These are phyloP conservation scores for Pyrrhosoma nymphula DNA, from an alignment of 2,888 invertebrate species.

Conservation along the genomic window DNA sequence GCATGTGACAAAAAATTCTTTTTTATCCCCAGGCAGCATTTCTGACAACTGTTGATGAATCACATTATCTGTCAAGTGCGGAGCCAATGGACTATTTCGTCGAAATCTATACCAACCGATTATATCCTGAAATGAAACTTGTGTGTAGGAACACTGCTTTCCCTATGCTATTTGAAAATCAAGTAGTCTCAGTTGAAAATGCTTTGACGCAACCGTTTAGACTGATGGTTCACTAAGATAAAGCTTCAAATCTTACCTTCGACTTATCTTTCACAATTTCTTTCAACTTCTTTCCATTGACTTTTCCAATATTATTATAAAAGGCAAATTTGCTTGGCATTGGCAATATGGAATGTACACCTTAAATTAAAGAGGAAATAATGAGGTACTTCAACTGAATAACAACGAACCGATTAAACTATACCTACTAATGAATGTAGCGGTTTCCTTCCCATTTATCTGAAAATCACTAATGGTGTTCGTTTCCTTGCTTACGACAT, in stretches of 20 bases:
- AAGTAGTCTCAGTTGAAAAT: too few species aligned
- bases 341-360: constrained; percentile 82
- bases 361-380: constrained; percentile 73
- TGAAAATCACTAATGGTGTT: constrained; percentile 86
- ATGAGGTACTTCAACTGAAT: not conserved
- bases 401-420: not conserved
- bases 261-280: constrained; percentile 80
- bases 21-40: constrained; percentile 78
- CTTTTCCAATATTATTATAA: constrained; percentile 81
- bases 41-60: constrained; percentile 83
- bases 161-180: not conserved
- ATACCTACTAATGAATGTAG: constrained; percentile 80
- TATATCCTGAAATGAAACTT: constrained; percentile 77
- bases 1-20: constrained; percentile 83
- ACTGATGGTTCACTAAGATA: not conserved
- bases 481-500: constrained; percentile 82
- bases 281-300: constrained; percentile 80
- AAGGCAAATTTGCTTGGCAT: constrained; percentile 81
- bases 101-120: constrained; percentile 86
- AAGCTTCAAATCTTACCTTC: constrained; percentile 72
- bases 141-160: not conserved
- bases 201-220: too few species aligned
- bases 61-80: constrained; percentile 83
- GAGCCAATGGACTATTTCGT: constrained; percentile 79
- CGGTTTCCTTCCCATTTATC: constrained; percentile 82